phyloP scores from a whole-genome alignment of 2,113 vertebrate species.

The Nesoenas mayeri region DNA sequence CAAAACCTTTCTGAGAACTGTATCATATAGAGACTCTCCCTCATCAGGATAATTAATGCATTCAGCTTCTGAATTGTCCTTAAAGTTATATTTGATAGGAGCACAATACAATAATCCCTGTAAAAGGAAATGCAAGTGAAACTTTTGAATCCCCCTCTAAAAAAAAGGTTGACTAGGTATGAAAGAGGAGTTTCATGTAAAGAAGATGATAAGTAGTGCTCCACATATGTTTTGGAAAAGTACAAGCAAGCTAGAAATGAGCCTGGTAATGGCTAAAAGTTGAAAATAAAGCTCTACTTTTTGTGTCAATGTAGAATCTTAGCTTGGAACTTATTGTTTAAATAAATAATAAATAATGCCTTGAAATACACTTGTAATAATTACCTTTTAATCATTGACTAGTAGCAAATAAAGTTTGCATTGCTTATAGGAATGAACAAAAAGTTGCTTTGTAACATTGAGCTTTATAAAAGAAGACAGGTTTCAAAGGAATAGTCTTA shows the following conservation, averaged over 20 bases:
- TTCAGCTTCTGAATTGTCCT: not conserved
- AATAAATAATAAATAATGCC: not conserved
- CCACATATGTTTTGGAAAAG: not conserved
- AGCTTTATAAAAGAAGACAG: not conserved
- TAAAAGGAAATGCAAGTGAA: not conserved
- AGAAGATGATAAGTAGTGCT: not conserved
- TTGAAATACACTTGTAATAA: not conserved
- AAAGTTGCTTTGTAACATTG: not conserved
- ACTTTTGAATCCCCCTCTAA: not conserved
- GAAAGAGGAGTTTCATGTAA: not conserved
- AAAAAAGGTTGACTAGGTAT: not conserved
- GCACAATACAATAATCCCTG: not conserved
- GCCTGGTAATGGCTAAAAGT: not conserved
- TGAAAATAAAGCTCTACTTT: not conserved
- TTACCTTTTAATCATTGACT: not conserved
- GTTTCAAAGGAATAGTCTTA: not conserved
- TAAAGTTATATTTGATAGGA: not conserved
- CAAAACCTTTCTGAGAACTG: not conserved
- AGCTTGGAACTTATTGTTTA: not conserved
- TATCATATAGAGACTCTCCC: not conserved
- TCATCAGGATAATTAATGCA: not conserved
- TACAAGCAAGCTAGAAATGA: not conserved
- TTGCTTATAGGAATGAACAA: not conserved
- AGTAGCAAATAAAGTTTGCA: not conserved
- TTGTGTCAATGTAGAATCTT: not conserved